Evolutionary conservation across 2,888 invertebrate species (phyloP), one percentile per base, ranked within the genome.

Genomic region (Archips xylosteana): DNA sequence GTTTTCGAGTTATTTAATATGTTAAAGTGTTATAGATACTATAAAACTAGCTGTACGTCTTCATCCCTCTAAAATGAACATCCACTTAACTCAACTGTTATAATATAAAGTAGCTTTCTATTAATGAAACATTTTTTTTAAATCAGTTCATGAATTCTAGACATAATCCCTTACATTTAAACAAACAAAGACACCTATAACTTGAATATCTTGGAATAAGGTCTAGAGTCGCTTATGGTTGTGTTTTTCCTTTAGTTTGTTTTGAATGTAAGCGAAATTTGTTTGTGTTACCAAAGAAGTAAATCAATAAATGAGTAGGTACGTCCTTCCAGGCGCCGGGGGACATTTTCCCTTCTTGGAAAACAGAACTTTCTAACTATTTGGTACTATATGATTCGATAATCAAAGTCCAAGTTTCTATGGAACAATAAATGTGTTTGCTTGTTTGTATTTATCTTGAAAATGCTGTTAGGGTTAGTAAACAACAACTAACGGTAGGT

Each of bases 351-450:
- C 70, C 54, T 74, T 61, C 77, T 75, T 78, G 71, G 70, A 73
- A 75, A 69, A 45, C 47, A 70, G 76, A 81, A 80, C 76, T 79
- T 80, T 71, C 68, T 70, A 75, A 71, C 75, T 76, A 77, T 74
- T 70, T 77, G 69, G 76, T 79, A 61, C 75, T 75, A 73, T 79
- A 78, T 79, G 76, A 80, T 81, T 82, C 69, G 73, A 82, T 82
- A 82, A 79, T 77, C 78, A 79, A 83, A 81, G 82, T 79, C 81
- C 78, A 83, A 85, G 82, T 84, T 85, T 81, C 71, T 69, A 70
- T 76, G 34, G 79, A 73, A 75, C 70, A 78, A 73, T 77, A 79
- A 77, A 61, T 75, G 13, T 73, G 47, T 60, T 62, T 70, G 62
- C 34, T 67, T 59, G 71, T 63, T 59, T 63, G 59, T 67, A 57